Conservation (phyloP, 2,113 vertebrate genomes). For the Falco punctatus region DNA sequence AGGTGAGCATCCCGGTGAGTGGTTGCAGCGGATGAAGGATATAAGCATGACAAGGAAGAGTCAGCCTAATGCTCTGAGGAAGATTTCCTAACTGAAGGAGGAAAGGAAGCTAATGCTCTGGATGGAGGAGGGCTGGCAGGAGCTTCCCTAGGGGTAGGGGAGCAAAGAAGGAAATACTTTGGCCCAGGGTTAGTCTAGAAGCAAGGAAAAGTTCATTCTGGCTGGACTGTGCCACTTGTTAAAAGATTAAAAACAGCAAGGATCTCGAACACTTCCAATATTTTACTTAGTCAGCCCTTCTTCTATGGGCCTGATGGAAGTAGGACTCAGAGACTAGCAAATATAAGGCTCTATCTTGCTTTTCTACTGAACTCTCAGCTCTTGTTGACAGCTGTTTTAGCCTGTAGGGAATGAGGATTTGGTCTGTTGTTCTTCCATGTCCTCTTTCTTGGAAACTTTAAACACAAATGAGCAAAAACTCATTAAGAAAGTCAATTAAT, state of each 20-base stretch:
- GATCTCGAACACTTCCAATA: background rate
- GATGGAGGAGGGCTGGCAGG: background rate
- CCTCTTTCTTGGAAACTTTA: background rate
- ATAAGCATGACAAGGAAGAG: background rate
- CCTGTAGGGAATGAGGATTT: background rate
- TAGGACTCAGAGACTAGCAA: background rate
- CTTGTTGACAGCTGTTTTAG: background rate
- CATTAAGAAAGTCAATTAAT: background rate
- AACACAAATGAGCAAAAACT: background rate
- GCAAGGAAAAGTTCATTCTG: background rate
- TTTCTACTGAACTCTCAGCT: background rate
- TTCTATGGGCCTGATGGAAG: background rate
- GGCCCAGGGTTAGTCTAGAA: background rate
- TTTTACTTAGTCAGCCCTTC: background rate
- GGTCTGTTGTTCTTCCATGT: background rate
- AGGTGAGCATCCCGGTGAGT: background rate
- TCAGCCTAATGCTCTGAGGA: background rate
- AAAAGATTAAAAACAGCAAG: background rate
- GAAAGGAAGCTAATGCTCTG: background rate
- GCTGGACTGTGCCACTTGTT: rapidly evolving
- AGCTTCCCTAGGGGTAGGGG: background rate
- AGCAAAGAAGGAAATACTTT: background rate
- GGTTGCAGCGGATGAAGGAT: background rate
- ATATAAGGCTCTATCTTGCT: background rate
- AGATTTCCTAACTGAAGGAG: background rate